Conservation (phyloP, 2,113 vertebrate species). For the Psittacula cyanocephala region DNA sequence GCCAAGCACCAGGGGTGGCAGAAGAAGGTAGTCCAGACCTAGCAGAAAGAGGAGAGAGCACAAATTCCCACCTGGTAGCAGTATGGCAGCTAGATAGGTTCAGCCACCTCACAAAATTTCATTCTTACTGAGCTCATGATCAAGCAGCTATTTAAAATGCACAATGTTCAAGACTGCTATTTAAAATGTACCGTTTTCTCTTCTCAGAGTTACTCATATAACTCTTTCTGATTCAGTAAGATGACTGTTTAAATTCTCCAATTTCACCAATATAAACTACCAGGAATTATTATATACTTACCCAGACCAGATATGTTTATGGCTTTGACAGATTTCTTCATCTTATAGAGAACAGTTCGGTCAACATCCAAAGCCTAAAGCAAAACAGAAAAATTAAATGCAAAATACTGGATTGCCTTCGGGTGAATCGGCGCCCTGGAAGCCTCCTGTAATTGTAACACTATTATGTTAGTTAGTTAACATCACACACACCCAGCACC, state of each 20-base stretch:
- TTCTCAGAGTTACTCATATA: not conserved
- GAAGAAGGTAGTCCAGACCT: not conserved
- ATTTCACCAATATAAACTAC: not conserved
- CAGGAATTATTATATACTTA: constrained; percentile 72
- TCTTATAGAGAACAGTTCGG: constrained; percentile 96
- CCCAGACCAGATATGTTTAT: constrained; percentile 96
- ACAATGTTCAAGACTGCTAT: not conserved
- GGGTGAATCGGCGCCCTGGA: not conserved
- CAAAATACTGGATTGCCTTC: not conserved
- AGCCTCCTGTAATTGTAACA: not conserved
- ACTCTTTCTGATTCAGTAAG: not conserved
- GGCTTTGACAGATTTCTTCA: constrained; percentile 99
- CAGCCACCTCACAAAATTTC: not conserved
- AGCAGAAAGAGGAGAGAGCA: not conserved
- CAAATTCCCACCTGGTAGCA: not conserved
- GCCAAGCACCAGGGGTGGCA: not conserved
- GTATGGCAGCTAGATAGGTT: not conserved
- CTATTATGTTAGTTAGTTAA: not conserved
- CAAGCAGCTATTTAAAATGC: not conserved
- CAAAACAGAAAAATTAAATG: not conserved
- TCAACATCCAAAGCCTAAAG: constrained; percentile 95
- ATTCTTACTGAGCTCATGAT: not conserved
- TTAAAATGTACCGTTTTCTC: not conserved
- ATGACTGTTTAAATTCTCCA: not conserved
- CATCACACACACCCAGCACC: not conserved